Evolutionary conservation across 2,797 vertebrate genomes (phyloP).

Genomic region (Manis javanica): DNA sequence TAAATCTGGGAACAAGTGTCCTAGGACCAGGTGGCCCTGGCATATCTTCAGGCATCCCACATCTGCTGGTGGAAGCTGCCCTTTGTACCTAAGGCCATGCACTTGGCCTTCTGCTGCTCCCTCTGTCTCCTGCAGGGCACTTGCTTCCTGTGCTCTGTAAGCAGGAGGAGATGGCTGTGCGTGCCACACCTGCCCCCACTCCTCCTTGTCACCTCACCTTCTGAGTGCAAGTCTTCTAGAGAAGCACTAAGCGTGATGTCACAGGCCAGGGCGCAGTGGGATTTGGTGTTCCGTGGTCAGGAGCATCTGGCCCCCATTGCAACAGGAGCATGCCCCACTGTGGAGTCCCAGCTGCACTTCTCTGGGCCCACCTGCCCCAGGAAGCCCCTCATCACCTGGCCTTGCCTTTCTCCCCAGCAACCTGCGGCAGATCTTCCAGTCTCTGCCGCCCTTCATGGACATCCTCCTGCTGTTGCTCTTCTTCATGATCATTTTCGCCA

Average conservation of each 20-base stretch:
- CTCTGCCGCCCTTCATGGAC: conserved; percentile 98
- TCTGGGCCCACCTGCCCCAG: rapidly evolving
- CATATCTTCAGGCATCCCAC: background rate
- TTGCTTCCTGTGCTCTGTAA: background rate
- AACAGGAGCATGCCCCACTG: rapidly evolving
- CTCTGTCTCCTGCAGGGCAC: rapidly evolving
- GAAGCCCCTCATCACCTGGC: background rate
- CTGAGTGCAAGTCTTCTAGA: background rate
- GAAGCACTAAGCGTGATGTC: background rate
- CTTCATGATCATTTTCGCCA: conserved; percentile 99
- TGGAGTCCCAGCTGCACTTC: background rate
- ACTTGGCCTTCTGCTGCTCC: background rate
- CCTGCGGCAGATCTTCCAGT: conserved; percentile 99
- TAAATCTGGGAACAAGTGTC: background rate
- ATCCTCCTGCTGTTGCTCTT: conserved; percentile 97
- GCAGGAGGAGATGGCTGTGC: background rate
- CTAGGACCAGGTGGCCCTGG: background rate
- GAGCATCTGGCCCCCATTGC: background rate
- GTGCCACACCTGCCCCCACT: rapidly evolving
- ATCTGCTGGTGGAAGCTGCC: rapidly evolving
- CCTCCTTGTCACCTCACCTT: rapidly evolving
- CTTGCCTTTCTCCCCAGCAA: conserved; percentile 88
- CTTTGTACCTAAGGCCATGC: background rate
- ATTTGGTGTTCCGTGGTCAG: background rate
- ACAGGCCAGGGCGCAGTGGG: background rate